Evolutionary conservation across 2,113 vertebrate species (phyloP).

Genomic region (Chaetura pelagica): DNA sequence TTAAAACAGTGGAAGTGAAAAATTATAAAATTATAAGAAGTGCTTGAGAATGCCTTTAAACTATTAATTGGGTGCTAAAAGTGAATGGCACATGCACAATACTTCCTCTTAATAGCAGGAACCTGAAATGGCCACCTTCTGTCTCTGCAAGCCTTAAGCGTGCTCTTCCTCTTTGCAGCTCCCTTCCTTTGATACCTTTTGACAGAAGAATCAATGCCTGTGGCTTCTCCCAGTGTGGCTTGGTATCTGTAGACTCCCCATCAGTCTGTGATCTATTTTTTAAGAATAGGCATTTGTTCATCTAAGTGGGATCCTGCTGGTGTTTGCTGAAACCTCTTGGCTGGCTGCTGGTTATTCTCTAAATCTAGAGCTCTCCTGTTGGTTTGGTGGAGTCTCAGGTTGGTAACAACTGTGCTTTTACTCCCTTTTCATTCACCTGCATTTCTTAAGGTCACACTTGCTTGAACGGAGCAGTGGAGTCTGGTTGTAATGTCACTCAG

Average conservation of each 20-base stretch:
- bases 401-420: neutral
- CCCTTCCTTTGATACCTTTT: constrained; percentile 22
- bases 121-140: constrained; percentile 15
- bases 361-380: neutral
- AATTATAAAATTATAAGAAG: constrained; percentile 21
- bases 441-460: neutral
- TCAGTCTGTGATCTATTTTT: constrained; percentile 37
- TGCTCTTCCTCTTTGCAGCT: neutral
- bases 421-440: neutral
- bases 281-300: constrained; percentile 42
- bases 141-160: neutral
- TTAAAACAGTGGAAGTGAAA: constrained; percentile 35
- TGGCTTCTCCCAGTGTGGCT: neutral
- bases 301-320: constrained; percentile 31
- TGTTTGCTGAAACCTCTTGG: neutral
- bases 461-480: neutral
- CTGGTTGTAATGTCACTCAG: neutral
- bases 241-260: neutral
- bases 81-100: neutral
- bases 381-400: neutral
- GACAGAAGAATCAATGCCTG: neutral
- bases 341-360: constrained; percentile 17
- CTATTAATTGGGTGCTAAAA: constrained; percentile 41
- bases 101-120: neutral
- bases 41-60: neutral